Base-by-base conservation (phyloP, 2,797 vertebrate genomes). In the Morus bassanus region DNA sequence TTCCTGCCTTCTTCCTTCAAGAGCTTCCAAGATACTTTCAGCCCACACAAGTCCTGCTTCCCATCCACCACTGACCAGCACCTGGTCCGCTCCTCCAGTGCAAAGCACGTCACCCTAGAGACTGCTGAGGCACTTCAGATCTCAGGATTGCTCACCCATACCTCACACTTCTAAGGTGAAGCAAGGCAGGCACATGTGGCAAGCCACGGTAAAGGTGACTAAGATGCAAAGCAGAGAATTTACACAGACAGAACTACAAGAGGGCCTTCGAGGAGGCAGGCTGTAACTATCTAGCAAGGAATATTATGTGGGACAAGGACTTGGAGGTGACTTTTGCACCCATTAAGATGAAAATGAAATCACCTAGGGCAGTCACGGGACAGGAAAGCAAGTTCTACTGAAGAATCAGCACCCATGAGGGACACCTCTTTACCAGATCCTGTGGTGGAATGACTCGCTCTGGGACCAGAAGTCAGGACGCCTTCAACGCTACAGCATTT, bases 161-260 rank as follows among this genome's bases (percentile, higher is more conserved):
- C 22, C 77, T 69, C 67, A 13, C 17, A 3, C 10, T 23, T 24
- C 60, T 16, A 22, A 68, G 37, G 48, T 43, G 63, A 87, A 57
- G 46, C 12, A 35, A 6, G 35, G 17, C n/a, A 64, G 28, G 18
- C 13, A n/a, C 11, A 4, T 2, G 7, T 22, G 33, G 33, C 50
- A 13, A 3, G 30, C 4, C 43, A n/a, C 0, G 0, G 28, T 14
- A 41, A 83, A 63, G 22, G 57, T 4, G 33, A 76, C 39, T 25
- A 24, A 69, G 28, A 61, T 22, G 14, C n/a, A 85, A 72, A 91
- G 41, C 24, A n/a, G 24, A 91, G 25, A 50, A 46, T 27, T 80
- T 4, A 35, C 31, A 35, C 0, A 7, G 35, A 64, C 37, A 28
- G 12, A 85, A 27, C 43, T 28, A 43, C 39, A 57, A 33, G 6